Evolutionary conservation across 2,113 vertebrate genomes (phyloP).

Genomic region (Hypocryptadius cinnamomeus): DNA sequence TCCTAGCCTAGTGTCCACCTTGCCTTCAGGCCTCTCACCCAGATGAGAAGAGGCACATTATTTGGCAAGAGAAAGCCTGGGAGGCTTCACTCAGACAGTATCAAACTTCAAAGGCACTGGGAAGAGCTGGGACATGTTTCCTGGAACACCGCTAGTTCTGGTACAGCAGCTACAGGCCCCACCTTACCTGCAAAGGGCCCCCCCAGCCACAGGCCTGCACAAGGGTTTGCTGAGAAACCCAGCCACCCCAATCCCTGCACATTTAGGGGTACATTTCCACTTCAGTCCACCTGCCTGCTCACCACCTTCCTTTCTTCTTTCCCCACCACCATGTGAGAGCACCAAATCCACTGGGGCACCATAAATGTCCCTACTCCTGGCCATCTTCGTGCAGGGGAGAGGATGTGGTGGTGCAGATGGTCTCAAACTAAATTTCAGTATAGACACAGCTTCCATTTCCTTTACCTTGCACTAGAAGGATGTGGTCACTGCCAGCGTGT

Average conservation of each 20-base stretch:
- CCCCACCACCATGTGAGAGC: background rate
- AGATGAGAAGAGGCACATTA: background rate
- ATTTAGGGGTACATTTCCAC: background rate
- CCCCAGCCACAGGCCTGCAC: background rate
- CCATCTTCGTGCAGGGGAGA: background rate
- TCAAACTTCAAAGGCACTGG: conserved; percentile 3
- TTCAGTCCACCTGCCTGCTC: background rate
- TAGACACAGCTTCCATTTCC: background rate
- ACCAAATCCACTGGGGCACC: background rate
- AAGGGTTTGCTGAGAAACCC: background rate
- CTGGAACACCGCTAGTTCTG: background rate
- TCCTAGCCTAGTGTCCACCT: background rate
- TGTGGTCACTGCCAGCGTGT: background rate
- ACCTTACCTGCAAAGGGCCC: background rate
- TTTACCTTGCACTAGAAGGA: background rate
- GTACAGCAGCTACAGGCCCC: background rate
- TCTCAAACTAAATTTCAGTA: background rate
- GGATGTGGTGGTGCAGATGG: background rate
- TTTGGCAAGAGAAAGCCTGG: background rate
- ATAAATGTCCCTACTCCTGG: background rate
- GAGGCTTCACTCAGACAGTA: background rate
- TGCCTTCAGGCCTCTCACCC: conserved; percentile 6
- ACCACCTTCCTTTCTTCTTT: background rate
- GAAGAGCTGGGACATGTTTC: conserved; percentile 18
- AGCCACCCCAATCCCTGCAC: background rate